Base-by-base conservation (phyloP, 2,888 invertebrate genomes). In the Platycheirus rosarum region DNA sequence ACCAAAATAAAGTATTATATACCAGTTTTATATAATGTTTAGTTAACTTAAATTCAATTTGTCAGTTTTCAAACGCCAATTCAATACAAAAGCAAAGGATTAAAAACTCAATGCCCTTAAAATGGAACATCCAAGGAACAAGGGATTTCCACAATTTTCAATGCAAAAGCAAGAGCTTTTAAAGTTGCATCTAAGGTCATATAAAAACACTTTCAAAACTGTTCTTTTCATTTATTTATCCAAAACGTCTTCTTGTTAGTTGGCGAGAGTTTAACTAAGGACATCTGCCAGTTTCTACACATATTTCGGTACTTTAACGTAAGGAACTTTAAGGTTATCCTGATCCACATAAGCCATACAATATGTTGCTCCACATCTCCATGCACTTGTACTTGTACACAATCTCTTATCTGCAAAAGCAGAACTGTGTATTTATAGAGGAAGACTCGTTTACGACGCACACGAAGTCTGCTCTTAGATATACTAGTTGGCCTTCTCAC, bases 361-460 rank as follows among this genome's bases (percentile, higher is more conserved):
- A 60, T 77, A 60, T 78, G 66, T 46, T 73, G 20, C 26, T 13
- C 23, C 66, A 23, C 66, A 68, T 68, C 51, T 32, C 18, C 53
- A 23, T 55, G 60, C 66, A 35, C 26, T 13, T 29, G n/a, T n/a
- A 60, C 60, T 53, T n/a, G 2, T 14, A 13, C 18, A 49, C 51
- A 60, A 68, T 40, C 35, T 48, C 44, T 51, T 44, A 65, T 60
- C 70, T 57, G 11, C n/a, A n/a, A 51, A 51, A 9, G 51, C 32
- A 35, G 16, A 16, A 29, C 35, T 60, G 44, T 51, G 8, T 53
- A 37, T n/a, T n/a, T 35, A 65, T 35, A 35, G 8, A 5, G 18
- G 32, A 49, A 49, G 57, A 65, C 32, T 29, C 55, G 35, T 55
- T 63, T 62, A 49, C 37, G 18, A 51, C 29, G 1, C 53, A 62